Evolutionary conservation across 2,113 vertebrate genomes (phyloP), one percentile per base, ranked within the genome.

Genomic region (Gymnocephalus cernua): DNA sequence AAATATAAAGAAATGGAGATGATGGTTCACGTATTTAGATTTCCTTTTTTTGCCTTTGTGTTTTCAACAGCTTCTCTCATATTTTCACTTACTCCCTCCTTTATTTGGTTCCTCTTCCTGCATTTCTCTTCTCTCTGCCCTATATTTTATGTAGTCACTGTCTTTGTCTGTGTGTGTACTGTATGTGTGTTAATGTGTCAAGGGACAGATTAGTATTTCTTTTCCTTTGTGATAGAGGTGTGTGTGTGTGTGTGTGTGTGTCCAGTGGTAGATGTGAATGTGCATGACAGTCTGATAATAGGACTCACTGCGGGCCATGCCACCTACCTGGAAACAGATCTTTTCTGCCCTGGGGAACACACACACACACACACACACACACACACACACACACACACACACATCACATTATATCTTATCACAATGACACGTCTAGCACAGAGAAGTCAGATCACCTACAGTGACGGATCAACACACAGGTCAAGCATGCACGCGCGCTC

Each of bases 201-300:
- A 35, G 66, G 56, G 47, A 64, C 59, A 65, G 29, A 54, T 78
- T 51, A 54, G 21, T 2, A 21, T 48, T 51, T 45, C 6, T 57
- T 29, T 50, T 16, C 19, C 13, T 66, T 48, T 74, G 29, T 58
- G 25, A n/a, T 41, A 53, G 32, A 45, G 38, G 15, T 2, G 50
- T 57, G 23, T 45, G 54, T 67, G 81, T 73, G 38, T 59, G 77
- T 70, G 51, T 70, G 53, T 75, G 29, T 67, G 53, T 66, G 74
- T 66, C n/a, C 65, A 51, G 16, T 23, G 50, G 74, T 75, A 76
- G 86, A 84, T 70, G 74, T 85, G 74, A 93, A 70, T 69, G 73
- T 83, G 90, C 91, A 68, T 95, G 95, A 95, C 93, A 95, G 79
- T 86, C 80, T 86, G 93, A 93, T 95, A 95, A 95, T 95, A 84